Conservation (phyloP, 2,888 invertebrate species). For the Clitarchus hookeri region DNA sequence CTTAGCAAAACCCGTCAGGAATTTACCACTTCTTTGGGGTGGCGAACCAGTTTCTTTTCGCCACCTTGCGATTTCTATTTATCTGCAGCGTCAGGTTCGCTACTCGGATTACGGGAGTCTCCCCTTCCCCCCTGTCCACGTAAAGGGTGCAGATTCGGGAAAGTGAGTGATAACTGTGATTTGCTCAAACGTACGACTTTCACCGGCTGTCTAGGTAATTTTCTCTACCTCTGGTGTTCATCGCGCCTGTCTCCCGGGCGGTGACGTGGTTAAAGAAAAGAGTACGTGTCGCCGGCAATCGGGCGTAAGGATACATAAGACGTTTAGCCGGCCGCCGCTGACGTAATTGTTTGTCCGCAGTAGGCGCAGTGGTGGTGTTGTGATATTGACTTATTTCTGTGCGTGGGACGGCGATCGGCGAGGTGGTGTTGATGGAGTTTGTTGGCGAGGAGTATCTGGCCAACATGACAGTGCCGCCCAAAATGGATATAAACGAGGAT, state of each 20-base stretch:
- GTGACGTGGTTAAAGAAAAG: neutral
- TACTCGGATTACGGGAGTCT: neutral
- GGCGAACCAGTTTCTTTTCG: neutral
- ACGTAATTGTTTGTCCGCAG: neutral
- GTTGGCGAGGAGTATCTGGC: constrained; percentile 25
- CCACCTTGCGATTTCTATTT: neutral
- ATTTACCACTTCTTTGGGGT: too few relatives aligned
- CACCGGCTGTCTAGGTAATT: neutral
- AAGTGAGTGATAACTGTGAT: neutral
- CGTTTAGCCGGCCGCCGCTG: neutral
- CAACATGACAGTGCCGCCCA: constrained; percentile 36
- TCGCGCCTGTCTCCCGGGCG: neutral
- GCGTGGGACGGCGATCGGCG: neutral
- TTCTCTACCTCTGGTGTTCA: neutral
- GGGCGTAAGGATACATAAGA: neutral
- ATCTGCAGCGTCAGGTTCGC: neutral
- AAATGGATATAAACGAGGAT: constrained; percentile 33
- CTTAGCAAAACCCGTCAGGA: too few relatives aligned
- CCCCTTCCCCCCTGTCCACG: too few relatives aligned
- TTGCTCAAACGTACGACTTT: too few relatives aligned
- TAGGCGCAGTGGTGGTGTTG: neutral
- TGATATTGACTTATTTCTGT: neutral
- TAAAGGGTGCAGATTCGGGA: neutral
- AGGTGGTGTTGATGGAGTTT: constrained; percentile 35
- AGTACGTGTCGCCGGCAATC: neutral